Evolutionary conservation across 1,140 invertebrate genomes (phyloP).

Genomic region (Dreissena polymorpha): DNA sequence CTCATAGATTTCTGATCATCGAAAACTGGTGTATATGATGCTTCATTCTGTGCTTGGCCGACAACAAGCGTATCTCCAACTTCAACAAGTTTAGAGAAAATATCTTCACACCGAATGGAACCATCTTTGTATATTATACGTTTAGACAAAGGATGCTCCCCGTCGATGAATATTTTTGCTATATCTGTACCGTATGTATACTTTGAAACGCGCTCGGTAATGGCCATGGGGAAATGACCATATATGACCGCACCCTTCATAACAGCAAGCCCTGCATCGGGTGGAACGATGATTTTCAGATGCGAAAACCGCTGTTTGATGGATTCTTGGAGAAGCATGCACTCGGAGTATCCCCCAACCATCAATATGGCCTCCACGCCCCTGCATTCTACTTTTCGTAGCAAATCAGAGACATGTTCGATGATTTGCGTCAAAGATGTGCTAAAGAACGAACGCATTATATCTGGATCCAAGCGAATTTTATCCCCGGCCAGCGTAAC

Average conservation of each 20-base stretch:
- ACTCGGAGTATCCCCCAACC: constrained; percentile 22
- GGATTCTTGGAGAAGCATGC: constrained; percentile 6
- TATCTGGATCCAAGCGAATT: not conserved
- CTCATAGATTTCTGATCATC: not conserved
- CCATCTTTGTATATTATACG: not conserved
- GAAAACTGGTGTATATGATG: not conserved
- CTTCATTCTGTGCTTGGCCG: not conserved
- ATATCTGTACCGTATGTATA: not conserved
- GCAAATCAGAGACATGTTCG: not conserved
- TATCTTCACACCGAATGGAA: not conserved
- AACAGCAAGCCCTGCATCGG: constrained; percentile 9
- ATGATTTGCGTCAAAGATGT: not conserved
- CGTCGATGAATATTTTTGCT: not conserved
- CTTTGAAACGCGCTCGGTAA: not conserved
- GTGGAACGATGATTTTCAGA: not conserved
- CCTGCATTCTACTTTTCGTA: not conserved
- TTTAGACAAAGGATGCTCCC: not conserved
- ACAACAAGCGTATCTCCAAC: not conserved
- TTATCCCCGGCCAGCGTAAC: not conserved
- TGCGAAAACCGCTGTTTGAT: not conserved
- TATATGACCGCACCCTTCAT: constrained; percentile 5
- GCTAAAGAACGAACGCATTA: not conserved
- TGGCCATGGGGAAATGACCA: not conserved
- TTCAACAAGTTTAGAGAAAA: constrained; percentile 1
- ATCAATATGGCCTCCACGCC: constrained; percentile 2